Evolutionary conservation across 2,113 vertebrate species (phyloP), one percentile per base, ranked within the genome.

Genomic region (Coregonus clupeaformis): DNA sequence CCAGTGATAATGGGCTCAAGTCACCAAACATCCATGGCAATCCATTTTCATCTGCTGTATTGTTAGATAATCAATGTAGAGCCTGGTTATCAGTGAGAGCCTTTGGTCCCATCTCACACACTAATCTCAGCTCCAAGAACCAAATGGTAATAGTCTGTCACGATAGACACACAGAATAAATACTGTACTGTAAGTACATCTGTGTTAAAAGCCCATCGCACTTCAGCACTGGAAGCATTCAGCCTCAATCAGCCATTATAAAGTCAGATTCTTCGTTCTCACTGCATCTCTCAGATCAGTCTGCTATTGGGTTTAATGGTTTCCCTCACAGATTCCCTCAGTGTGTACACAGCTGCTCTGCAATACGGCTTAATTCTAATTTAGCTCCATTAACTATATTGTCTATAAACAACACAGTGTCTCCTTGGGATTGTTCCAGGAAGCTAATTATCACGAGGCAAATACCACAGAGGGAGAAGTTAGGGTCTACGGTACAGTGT

Each of bases 271-370:
- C 57, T 60, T 52, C 24, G 3, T 45, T 45, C 42, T 49, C 3
- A 20, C 68, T 25, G 11, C 3, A 32, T 16, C 47, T 25, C 49
- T 29, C 49, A 16, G 14, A 22, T 5, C 20, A 36, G 5, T 14
- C 52, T 76, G 77, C 82, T 83, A 71, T 75, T 78, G 84, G 82
- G 49, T 88, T 85, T 75, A 87, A 89, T 87, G 85, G 84, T 84
- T 87, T 89, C 79, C 83, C 77, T 79, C 76, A 82, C 87, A 90
- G 88, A 92, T 90, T 90, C 80, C 81, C 68, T 1, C 81, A 9
- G 73, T 84, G 87, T 94, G 90, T 93, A 92, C 91, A 93, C 93
- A 94, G 93, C 92, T 94, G 92, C 85, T 75, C 66, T 75, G 78
- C 84, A 89, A 87, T 89, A 87, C 64, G 81, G 86, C 81, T 77